Conservation (phyloP, 2,888 invertebrate genomes). For the Emmelina monodactyla region DNA sequence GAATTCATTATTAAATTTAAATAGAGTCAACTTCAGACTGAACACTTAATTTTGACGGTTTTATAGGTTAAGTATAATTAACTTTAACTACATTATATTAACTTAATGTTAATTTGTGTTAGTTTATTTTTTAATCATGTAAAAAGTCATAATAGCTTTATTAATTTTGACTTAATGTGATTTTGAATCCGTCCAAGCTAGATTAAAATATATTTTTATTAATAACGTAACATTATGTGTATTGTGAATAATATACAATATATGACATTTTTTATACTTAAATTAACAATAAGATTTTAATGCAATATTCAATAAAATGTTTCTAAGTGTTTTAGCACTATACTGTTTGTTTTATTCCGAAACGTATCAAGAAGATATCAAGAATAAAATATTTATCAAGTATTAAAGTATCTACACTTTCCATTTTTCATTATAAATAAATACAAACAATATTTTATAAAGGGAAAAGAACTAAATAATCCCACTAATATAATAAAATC, state of each 20-base stretch:
- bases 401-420: too few relatives aligned
- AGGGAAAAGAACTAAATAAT: too few relatives aligned
- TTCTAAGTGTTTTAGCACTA: neutral
- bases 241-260: constrained; percentile 1
- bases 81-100: constrained; percentile 33
- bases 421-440: too few relatives aligned
- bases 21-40: constrained; percentile 51
- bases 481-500: too few relatives aligned
- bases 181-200: constrained; percentile 38
- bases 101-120: constrained; percentile 34
- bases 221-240: constrained; percentile 7
- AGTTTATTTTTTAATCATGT: constrained; percentile 40
- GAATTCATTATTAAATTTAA: constrained; percentile 22
- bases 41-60: constrained; percentile 38
- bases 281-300: neutral
- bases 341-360: neutral
- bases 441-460: too few relatives aligned
- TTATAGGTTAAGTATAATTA: constrained; percentile 28
- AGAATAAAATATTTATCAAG: too few relatives aligned
- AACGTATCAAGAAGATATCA: too few relatives aligned
- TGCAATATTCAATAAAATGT: neutral
- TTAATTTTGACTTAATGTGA: constrained; percentile 42
- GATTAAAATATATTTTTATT: constrained; percentile 21
- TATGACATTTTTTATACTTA: neutral
- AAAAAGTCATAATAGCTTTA: constrained; percentile 61